Evolutionary conservation across 2,113 vertebrate species (phyloP), one percentile per base, ranked within the genome.

Genomic region (Prunella fulvescens): DNA sequence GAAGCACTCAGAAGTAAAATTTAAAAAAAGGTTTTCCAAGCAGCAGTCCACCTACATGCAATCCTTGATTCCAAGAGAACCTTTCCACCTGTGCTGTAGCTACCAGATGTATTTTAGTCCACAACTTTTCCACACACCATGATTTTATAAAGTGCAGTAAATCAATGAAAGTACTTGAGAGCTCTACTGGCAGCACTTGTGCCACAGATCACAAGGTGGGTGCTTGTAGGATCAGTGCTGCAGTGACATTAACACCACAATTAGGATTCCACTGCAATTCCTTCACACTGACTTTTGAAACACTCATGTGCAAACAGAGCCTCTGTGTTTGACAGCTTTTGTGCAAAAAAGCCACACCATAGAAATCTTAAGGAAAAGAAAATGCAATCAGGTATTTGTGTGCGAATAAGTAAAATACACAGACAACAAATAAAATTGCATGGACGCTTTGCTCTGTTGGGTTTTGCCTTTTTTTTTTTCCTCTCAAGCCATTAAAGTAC

Each of bases 141-240:
- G 6, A 11, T 57, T 94, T 81, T 48, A 42, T 54, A 35, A 50
- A 4, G 1, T 26, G 14, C 18, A 71, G 9, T 53, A 69, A 58
- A 76, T 72, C 77, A 87, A 14, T 35, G 9, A 26, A 37, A 25
- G 31, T 31, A 56, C 33, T 67, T 23, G 48, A 56, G 23, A 85
- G 45, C 57, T 61, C 79, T 44, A 2, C 58, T 47, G 51, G 35
- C 65, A 86, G 50, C 9, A 40, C 37, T 4, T 61, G 40, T 67
- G 31, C 25, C 79, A 53, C 1, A 66, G 35, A 64, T 18, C 29
- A 19, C 56, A 33, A 66, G 51, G 8, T 40, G 26, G 12, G 51
- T 37, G 23, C 29, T 51, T 3, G 3, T 1, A 39, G 16, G 28
- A 65, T 50, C 56, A 76, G 60, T 0, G 1, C 11, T 67, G 50